Conservation (phyloP, 92 coral and sea anemone species). For the Heteractis magnifica region DNA sequence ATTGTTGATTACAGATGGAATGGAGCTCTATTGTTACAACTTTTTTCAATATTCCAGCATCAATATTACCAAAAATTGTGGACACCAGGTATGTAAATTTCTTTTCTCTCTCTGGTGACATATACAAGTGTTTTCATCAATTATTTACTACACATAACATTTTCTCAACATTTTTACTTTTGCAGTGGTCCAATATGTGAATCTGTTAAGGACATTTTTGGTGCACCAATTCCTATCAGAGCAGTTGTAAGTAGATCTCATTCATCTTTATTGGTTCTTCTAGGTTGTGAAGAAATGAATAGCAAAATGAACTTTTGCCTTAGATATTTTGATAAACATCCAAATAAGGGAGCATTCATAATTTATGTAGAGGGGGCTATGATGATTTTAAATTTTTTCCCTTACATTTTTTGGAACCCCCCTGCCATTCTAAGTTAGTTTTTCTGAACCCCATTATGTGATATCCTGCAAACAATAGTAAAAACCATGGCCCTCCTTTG, state of each 20-base stretch:
- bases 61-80: slow-evolving; percentile 71
- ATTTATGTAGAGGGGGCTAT: too few relatives aligned
- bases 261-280: too few relatives aligned
- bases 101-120: not conserved
- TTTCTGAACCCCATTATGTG: too few relatives aligned
- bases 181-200: slow-evolving; percentile 83
- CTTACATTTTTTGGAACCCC: too few relatives aligned
- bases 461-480: too few relatives aligned
- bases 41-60: slow-evolving; percentile 58
- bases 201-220: slow-evolving; percentile 77
- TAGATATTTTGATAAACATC: too few relatives aligned
- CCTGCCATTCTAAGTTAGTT: too few relatives aligned
- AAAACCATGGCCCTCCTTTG: too few relatives aligned
- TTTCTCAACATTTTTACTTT: not conserved
- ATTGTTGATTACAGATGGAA: slow-evolving; percentile 60
- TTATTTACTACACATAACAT: not conserved
- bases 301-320: too few relatives aligned
- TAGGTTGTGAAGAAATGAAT: too few relatives aligned
- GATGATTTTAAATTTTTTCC: too few relatives aligned
- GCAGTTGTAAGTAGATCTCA: slow-evolving; percentile 67
- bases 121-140: not conserved
- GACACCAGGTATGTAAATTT: slow-evolving; percentile 75
- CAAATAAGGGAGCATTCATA: too few relatives aligned
- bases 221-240: slow-evolving; percentile 83
- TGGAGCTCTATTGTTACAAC: slow-evolving; percentile 84